Conservation (phyloP, 2,797 vertebrate genomes). For the Podarcis siculus region DNA sequence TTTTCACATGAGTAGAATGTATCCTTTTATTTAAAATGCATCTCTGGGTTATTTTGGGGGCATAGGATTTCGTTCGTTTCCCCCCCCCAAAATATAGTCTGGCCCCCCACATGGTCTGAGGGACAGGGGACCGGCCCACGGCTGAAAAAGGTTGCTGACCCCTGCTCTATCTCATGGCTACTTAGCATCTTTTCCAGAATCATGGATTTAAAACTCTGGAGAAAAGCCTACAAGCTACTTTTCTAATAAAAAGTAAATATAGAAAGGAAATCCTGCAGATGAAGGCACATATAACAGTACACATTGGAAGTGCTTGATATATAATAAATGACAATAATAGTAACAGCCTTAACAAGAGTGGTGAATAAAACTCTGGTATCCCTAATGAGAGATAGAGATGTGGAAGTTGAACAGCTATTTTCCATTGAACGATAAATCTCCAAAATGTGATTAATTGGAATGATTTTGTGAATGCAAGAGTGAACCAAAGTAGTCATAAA, state of each 20-base stretch:
- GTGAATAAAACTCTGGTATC: neutral
- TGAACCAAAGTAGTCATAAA: neutral
- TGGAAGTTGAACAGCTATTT: neutral
- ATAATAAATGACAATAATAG: neutral
- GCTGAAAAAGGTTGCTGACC: no score
- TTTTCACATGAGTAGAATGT: no score
- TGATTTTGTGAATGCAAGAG: neutral
- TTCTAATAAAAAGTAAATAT: neutral
- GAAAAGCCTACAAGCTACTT: neutral
- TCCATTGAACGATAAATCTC: neutral
- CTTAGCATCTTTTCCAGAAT: neutral
- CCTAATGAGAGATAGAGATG: neutral
- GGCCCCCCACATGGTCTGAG: no score
- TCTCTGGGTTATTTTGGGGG: no score
- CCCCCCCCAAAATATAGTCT: no score
- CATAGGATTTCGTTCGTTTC: no score
- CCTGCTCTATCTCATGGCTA: neutral
- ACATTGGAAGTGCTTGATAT: neutral
- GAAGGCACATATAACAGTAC: neutral
- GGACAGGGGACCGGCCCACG: no score
- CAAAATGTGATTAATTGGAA: neutral
- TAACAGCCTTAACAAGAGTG: neutral
- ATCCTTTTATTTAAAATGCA: no score
- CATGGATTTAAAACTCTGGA: neutral
- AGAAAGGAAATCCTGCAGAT: neutral